Base-by-base conservation (phyloP, 2,888 invertebrate genomes). In the Habrosyne pyritoides region DNA sequence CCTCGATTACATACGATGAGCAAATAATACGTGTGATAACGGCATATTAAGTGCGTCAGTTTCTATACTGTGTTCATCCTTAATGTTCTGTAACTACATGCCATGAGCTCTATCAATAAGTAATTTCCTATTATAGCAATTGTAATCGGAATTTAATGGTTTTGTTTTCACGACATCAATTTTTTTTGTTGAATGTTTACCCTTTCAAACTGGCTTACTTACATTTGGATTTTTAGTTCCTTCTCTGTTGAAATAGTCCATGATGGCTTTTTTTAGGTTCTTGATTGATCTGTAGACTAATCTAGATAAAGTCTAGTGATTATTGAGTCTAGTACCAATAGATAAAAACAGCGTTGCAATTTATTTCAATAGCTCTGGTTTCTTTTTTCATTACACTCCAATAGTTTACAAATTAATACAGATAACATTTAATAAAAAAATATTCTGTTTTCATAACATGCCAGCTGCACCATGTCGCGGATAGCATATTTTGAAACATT, bases 1-100 rank as follows among this genome's bases (percentile, higher is more conserved):
- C 60, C 61, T 65, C 64, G 62, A 67, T 69, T 67, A 63, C 58
- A 48, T 30, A 21, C 64, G 54, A 56, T 54, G 47, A 33, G 52
- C 36, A 42, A 63, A 56, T 10, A 33, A 14, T 10, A 48, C 48
- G 53, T 33, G 52, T 36, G 52, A 57, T 60, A 53, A 52, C 47
- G 14, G 12, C 22, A 28, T 22, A 42, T 42, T 42, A 18, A 42
- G 42, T 42, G 18, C 42, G n/a, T 42, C 42, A 42, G 42, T 42
- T 42, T 18, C 42, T 42, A 42, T 42, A 6, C 42, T 42, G 18
- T 42, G 42, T 8, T 42, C n/a, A 33, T n/a, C 18, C 42, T 18
- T 18, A 8, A 42, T 42, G 6, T 7, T 18, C n/a, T 42, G 6
- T 42, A 42, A 14, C 7, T 5, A 36, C 14, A 36, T 5, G 42